Percentiles rank a stretch among this genome's conserved stretches.
phyloP scores from a whole-genome alignment of 2,113 vertebrate genomes.

The Pachypanchax playfairii region DNA sequence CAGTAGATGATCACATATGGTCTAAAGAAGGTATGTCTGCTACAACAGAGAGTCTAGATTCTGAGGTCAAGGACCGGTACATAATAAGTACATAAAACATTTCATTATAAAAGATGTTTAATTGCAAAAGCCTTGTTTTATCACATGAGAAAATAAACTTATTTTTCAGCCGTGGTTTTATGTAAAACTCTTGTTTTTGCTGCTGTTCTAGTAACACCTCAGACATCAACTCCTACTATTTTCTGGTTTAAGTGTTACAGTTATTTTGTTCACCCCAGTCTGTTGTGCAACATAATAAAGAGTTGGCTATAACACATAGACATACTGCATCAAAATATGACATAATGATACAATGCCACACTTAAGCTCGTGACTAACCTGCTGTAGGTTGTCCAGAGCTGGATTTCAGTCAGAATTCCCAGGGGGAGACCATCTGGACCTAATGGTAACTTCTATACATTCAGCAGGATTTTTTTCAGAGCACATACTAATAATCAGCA shows the following conservation, averaged over 20 bases:
- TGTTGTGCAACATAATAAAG: not conserved
- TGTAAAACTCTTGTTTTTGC: not conserved
- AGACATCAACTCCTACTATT: not conserved
- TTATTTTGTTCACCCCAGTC: conserved; percentile 1
- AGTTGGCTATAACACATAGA: conserved; percentile 5
- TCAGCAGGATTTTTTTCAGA: conserved; percentile 54
- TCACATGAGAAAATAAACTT: not conserved
- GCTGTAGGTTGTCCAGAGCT: conserved; percentile 70
- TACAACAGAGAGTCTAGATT: too few relatives aligned
- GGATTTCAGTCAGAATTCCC: conserved; percentile 66
- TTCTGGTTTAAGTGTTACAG: not conserved
- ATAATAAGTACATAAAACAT: too few relatives aligned
- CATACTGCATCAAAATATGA: conserved; percentile 7
- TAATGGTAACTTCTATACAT: conserved; percentile 64
- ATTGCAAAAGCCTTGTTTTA: too few relatives aligned
- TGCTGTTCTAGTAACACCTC: not conserved
- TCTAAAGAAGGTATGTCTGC: too few relatives aligned
- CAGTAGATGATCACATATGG: too few relatives aligned
- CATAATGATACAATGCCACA: conserved; percentile 25
- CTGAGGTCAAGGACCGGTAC: too few relatives aligned
- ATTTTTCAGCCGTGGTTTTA: too few relatives aligned
- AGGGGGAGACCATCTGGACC: conserved; percentile 70
- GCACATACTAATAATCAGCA: conserved; percentile 37
- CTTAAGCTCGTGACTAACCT: conserved; percentile 53
- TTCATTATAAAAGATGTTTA: too few relatives aligned